Base-by-base conservation (phyloP, 37 sponge, comb jelly and placozoan genomes). In the Halisarca cf. caerulea region DNA sequence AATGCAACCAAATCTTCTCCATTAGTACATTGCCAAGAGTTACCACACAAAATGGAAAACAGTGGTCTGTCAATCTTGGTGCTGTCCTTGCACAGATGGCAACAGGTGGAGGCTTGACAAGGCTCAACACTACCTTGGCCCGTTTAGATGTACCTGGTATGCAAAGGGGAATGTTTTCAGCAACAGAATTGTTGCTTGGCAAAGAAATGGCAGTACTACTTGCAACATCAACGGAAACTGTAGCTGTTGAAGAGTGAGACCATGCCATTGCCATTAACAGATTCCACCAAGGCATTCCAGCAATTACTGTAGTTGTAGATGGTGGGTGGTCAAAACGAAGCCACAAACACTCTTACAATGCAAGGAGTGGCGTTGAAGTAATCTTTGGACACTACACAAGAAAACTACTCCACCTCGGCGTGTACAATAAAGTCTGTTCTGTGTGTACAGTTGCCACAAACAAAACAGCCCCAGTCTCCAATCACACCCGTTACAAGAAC, bases 271-370 rank as follows among this genome's bases (percentile, higher is more conserved):
- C 3, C 2, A 59, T 27, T 3, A n/a, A n/a, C n/a, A n/a, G n/a
- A n/a, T n/a, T n/a, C n/a, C n/a, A n/a, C n/a, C n/a, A n/a, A n/a
- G n/a, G n/a, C n/a, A n/a, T n/a, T n/a, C n/a, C n/a, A n/a, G n/a
- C n/a, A n/a, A n/a, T n/a, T n/a, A n/a, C n/a, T n/a, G n/a, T n/a
- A n/a, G n/a, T n/a, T n/a, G n/a, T n/a, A n/a, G n/a, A n/a, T n/a
- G n/a, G n/a, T n/a, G 89, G 90, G 0, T 90, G 86, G 90, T 69
- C 74, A 28, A 90, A 90, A 39, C 62, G 86, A 45, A 41, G 82
- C 32, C 69, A 68, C 69, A 68, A 68, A 68, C 69, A 68, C 69
- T 32, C 32, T 4, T 68, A 68, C 69, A 68, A 68, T 68, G 69
- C 69, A 0, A 68, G 28, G 4, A 68, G 69, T 68, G 69, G 34